Conservation (phyloP, 1,140 invertebrate genomes). For the Wasmannia auropunctata region DNA sequence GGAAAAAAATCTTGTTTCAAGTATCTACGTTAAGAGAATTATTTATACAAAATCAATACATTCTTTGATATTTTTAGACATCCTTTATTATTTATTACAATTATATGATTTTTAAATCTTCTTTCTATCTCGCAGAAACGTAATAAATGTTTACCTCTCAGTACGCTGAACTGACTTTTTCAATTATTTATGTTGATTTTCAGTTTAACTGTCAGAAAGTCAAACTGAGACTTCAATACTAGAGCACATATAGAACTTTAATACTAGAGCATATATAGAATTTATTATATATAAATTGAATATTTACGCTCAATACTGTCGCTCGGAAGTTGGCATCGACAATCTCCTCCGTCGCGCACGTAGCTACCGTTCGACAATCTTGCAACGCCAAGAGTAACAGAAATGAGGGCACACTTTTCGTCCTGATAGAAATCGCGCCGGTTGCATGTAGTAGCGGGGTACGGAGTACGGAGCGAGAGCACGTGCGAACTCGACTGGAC, state of each 20-base stretch:
- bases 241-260: too few species aligned
- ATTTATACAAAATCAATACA: not conserved
- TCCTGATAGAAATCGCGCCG: constrained; percentile 47
- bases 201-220: too few species aligned
- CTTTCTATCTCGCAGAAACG: not conserved
- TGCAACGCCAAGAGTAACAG: constrained; percentile 24
- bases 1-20: not conserved
- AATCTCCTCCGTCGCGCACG: not conserved
- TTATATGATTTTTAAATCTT: not conserved
- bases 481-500: constrained; percentile 55
- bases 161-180: not conserved
- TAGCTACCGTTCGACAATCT: constrained; percentile 15
- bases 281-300: not conserved
- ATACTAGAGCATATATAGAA: not conserved
- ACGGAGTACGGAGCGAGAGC: not conserved
- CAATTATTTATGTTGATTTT: not conserved
- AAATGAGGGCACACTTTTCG: constrained; percentile 8
- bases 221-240: too few species aligned
- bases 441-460: not conserved
- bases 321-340: not conserved
- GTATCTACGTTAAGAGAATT: not conserved
- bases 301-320: not conserved
- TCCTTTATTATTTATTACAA: not conserved
- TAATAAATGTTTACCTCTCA: not conserved
- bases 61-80: not conserved